These are phyloP conservation scores for Nasonia longicornis DNA, from an alignment of 1,140 invertebrate species.

Conservation along the genomic window DNA sequence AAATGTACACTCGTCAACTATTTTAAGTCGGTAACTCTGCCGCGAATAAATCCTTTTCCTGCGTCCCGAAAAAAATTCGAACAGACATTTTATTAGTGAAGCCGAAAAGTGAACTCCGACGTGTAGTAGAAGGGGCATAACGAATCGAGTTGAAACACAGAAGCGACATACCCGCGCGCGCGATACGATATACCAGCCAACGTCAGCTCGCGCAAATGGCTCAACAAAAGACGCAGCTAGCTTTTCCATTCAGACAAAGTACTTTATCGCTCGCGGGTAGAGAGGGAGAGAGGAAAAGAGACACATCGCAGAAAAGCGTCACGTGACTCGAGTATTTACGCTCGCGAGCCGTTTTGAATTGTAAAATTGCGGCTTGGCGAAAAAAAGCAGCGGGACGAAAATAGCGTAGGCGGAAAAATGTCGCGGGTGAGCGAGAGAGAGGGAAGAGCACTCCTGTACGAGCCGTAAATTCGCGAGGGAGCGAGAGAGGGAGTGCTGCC, in stretches of 20 bases:
- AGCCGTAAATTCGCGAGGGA: slow-evolving; percentile 22
- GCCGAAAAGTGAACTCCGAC: too few relatives aligned
- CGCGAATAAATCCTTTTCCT: too few relatives aligned
- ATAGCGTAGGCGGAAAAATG: slow-evolving; percentile 7
- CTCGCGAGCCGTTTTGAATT: slow-evolving; percentile 31
- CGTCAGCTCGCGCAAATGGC: not conserved
- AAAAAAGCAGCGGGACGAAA: not conserved
- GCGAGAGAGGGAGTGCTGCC: not conserved
- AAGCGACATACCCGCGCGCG: not conserved
- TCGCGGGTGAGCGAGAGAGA: not conserved
- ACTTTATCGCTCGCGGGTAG: slow-evolving; percentile 7
- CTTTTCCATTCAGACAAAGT: slow-evolving; percentile 10
- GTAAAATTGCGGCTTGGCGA: slow-evolving; percentile 4
- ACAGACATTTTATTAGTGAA: too few relatives aligned
- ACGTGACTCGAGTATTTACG: slow-evolving; percentile 26
- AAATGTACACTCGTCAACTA: too few relatives aligned
- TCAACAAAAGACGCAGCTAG: slow-evolving; percentile 7
- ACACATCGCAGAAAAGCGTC: slow-evolving; percentile 22
- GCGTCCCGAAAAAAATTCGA: too few relatives aligned
- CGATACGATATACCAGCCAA: not conserved
- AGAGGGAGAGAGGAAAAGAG: not conserved
- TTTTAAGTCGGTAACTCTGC: too few relatives aligned
- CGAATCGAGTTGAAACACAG: not conserved
- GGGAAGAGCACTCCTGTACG: not conserved
- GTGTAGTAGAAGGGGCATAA: not conserved